phyloP scores from a whole-genome alignment of 2,113 vertebrate genomes.

The Arizona elegans region DNA sequence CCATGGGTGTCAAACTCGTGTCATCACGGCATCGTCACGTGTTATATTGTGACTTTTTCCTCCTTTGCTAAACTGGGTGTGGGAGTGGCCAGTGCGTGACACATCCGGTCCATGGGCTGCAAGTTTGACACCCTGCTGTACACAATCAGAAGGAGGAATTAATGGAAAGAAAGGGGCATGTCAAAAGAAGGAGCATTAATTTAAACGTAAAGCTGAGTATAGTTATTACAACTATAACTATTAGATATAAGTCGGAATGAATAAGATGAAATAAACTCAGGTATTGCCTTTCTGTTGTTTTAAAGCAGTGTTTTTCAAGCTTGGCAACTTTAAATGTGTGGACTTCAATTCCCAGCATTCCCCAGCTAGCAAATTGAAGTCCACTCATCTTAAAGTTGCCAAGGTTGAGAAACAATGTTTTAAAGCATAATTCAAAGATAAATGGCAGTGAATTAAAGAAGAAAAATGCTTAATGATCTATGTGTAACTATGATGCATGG shows the following conservation, averaged over 20 bases:
- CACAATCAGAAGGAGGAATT: background rate
- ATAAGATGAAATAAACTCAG: background rate
- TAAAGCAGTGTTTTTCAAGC: background rate
- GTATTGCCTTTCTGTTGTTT: background rate
- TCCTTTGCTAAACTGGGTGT: too few relatives aligned
- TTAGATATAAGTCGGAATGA: background rate
- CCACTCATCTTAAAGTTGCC: background rate
- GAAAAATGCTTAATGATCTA: conserved; percentile 12
- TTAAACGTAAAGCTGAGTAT: background rate
- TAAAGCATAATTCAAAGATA: background rate
- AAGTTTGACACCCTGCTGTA: background rate
- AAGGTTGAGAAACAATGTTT: background rate
- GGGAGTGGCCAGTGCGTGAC: too few relatives aligned
- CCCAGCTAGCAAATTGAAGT: background rate
- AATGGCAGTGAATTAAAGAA: conserved; percentile 15
- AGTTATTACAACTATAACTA: background rate
- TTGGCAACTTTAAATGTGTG: background rate
- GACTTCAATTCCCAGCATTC: background rate
- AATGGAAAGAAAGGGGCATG: background rate
- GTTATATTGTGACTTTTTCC: too few relatives aligned
- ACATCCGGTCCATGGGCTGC: too few relatives aligned
- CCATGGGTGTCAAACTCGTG: too few relatives aligned
- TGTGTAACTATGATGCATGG: conserved; percentile 9
- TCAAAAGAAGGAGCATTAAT: background rate
- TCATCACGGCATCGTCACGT: too few relatives aligned